Base-by-base conservation (phyloP, 2,797 vertebrate genomes). In the Danio jaintianensis region DNA sequence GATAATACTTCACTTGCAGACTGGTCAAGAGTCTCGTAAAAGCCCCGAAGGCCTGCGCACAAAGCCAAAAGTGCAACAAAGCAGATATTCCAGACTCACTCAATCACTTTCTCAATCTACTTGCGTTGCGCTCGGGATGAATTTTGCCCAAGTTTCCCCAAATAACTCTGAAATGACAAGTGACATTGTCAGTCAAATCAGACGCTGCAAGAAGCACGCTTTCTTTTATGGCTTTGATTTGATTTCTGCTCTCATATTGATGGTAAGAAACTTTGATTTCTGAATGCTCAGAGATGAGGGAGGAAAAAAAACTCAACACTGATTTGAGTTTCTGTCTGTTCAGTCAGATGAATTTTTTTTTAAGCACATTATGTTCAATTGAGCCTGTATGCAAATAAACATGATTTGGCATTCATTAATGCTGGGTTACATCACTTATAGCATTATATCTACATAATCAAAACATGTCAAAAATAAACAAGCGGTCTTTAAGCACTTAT, bases 81-180 rank as follows among this genome's bases (percentile, higher is more conserved):
- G 74, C 50, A 64, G 50, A 64, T 76, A 43, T 76, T 63, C 48
- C 45, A 55, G 8, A 53, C 48, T 64, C 47, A 58, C 69, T 72
- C 69, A 45, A 72, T 72, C 69, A 72, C 53, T 43, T 58, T 56
- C 40, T 22, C 53, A 64, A 66, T 50, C n/a, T 76, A 45, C 61
- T 53, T 64, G 47, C n/a, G 40, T 64, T 66, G 36, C 40, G 36
- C 36, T n/a, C 7, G 20, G 61, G 18, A n/a, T 16, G 9, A 53
- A 22, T 43, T 53, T 55, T 55, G 47, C 36, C 36, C 47, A 76
- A 20, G 38, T 29, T 55, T 42, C 40, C 53, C n/a, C 69, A 22
- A 72, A 76, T 76, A 76, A 66, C 50, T 64, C 61, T 63, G 36
- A 76, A 78, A 68, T 12, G 20, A n/a, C 64, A 68, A 58, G 43